Percentiles rank a stretch among this genome's conserved stretches.
Evolutionary conservation across 2,113 vertebrate genomes (phyloP).

Genomic region (Anoplopoma fimbria): DNA sequence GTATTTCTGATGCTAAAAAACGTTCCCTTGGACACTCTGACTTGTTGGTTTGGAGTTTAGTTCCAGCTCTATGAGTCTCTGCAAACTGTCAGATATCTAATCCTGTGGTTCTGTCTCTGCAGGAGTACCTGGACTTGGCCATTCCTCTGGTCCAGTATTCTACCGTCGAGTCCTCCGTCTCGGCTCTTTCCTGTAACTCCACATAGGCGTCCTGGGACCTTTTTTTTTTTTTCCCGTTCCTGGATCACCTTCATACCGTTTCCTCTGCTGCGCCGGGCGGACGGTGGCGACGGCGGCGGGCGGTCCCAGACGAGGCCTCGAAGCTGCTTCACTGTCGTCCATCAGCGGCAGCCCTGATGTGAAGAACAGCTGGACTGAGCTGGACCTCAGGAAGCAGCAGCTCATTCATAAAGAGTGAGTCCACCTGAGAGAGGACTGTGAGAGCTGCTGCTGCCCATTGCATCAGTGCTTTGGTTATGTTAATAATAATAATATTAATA

Average conservation of each 20-base stretch:
- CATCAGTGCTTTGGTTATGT: background rate
- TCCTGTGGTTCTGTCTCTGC: conserved; percentile 7
- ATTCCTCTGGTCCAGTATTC: conserved; percentile 89
- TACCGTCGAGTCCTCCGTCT: conserved; percentile 84
- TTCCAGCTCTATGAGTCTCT: background rate
- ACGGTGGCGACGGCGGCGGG: too few relatives aligned
- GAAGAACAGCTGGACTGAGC: conserved; percentile 62
- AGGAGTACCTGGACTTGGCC: conserved; percentile 95
- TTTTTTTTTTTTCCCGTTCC: conserved; percentile 72
- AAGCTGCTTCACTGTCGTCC: conserved; percentile 15
- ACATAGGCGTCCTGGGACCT: conserved; percentile 60
- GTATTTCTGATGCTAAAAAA: too few relatives aligned
- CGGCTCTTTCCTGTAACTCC: conserved; percentile 83
- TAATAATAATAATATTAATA: background rate
- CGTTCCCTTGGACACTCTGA: too few relatives aligned
- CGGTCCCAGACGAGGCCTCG: conserved; percentile 7
- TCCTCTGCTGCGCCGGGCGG: conserved; percentile 22
- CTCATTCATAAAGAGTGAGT: background rate
- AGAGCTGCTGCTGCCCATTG: background rate
- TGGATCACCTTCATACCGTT: conserved; percentile 67
- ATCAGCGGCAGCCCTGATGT: conserved; percentile 50
- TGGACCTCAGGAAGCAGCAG: conserved; percentile 49
- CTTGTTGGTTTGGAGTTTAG: too few relatives aligned
- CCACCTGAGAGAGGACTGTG: background rate
- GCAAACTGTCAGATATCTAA: background rate